Evolutionary conservation across 2,113 vertebrate species (phyloP).

Genomic region (Furnarius figulus): DNA sequence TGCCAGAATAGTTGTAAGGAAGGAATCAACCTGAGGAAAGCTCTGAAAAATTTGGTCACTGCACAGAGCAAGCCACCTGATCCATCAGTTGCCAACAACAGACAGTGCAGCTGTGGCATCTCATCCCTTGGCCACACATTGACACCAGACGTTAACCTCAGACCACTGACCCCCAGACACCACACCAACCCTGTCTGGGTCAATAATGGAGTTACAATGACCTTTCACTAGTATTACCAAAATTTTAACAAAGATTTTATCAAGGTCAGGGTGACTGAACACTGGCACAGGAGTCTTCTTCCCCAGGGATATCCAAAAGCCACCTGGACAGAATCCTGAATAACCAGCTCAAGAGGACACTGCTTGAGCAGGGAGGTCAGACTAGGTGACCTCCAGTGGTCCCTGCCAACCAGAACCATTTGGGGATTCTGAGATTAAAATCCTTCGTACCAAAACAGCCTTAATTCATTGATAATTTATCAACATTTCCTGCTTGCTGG

Average conservation of each 20-base stretch:
- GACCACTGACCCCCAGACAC: not conserved
- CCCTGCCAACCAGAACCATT: not conserved
- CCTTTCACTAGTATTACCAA: not conserved
- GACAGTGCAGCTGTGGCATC: not conserved
- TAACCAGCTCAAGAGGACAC: rapidly evolving
- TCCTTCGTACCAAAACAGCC: not conserved
- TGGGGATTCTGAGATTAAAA: not conserved
- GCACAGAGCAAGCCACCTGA: not conserved
- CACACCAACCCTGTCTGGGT: not conserved
- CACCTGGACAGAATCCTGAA: not conserved
- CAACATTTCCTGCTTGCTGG: not conserved
- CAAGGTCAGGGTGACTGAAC: not conserved
- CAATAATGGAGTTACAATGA: not conserved
- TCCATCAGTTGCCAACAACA: rapidly evolving
- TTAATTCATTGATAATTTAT: not conserved
- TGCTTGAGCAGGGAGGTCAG: rapidly evolving
- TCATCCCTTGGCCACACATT: not conserved
- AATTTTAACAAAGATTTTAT: not conserved
- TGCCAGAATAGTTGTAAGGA: not conserved
- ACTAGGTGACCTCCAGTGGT: not conserved
- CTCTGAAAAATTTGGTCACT: not conserved
- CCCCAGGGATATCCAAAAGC: not conserved
- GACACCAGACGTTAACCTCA: not conserved
- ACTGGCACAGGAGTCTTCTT: not conserved
- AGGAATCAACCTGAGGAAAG: not conserved